Percentiles rank a stretch among this genome's conserved stretches.
Evolutionary conservation across 2,888 invertebrate genomes (phyloP).

Genomic region (Lymantria monacha): DNA sequence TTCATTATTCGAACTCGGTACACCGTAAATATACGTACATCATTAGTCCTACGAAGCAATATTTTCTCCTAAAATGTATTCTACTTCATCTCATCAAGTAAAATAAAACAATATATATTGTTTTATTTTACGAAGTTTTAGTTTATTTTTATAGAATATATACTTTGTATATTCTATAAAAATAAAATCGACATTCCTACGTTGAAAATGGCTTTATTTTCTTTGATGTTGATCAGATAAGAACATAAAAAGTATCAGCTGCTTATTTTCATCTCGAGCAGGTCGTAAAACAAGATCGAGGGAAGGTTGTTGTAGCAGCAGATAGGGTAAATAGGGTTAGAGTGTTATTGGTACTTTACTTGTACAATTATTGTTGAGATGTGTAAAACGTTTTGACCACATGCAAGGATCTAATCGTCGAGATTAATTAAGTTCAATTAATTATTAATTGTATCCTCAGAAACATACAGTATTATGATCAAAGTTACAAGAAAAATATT

Average conservation of each 20-base stretch:
- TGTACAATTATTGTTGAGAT: background rate
- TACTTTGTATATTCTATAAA: slow-evolving; percentile 1
- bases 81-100: background rate
- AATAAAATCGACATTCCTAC: background rate
- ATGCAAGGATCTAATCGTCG: too few species aligned
- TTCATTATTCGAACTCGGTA: background rate
- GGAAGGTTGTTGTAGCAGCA: slow-evolving; percentile 16
- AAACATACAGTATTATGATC: too few species aligned
- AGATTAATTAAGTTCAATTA: too few species aligned
- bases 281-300: slow-evolving; percentile 9
- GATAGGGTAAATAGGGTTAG: slow-evolving; percentile 14
- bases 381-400: too few species aligned
- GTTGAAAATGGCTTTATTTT: slow-evolving; percentile 7
- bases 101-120: too few species aligned
- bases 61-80: background rate
- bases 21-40: background rate
- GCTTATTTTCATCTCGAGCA: slow-evolving; percentile 8
- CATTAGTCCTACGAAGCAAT: too few species aligned
- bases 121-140: background rate
- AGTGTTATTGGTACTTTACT: background rate
- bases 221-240: slow-evolving; percentile 4
- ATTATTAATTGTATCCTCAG: too few species aligned
- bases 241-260: slow-evolving; percentile 10
- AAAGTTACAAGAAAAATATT: too few species aligned
- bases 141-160: background rate